Percentiles rank a stretch among this genome's conserved stretches.
Evolutionary conservation across 1,140 invertebrate species (phyloP).

Genomic region (Tenebrio molitor): DNA sequence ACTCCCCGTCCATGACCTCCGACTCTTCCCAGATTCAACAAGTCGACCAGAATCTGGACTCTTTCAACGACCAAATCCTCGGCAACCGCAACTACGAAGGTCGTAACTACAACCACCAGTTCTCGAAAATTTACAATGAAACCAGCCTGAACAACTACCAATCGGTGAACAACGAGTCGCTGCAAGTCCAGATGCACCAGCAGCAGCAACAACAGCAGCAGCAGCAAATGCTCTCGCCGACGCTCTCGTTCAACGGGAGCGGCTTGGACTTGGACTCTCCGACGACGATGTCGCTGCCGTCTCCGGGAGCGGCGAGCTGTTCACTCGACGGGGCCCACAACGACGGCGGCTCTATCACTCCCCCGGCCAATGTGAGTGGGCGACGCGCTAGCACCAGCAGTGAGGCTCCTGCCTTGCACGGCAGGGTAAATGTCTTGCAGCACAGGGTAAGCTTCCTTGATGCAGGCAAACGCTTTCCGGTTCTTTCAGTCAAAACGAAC

Average conservation of each 20-base stretch:
- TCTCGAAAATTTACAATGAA: constrained; percentile 67
- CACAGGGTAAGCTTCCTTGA: constrained; percentile 83
- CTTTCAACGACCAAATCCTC: constrained; percentile 64
- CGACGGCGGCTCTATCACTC: constrained; percentile 71
- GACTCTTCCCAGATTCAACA: constrained; percentile 69
- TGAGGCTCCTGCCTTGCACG: constrained; percentile 66
- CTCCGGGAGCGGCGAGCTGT: constrained; percentile 78
- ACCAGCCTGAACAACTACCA: constrained; percentile 63
- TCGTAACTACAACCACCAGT: constrained; percentile 62
- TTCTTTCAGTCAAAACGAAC: not conserved
- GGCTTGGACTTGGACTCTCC: constrained; percentile 81
- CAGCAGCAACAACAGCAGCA: constrained; percentile 71
- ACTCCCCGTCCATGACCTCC: constrained; percentile 73
- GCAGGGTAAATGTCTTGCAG: constrained; percentile 85
- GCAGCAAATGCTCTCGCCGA: constrained; percentile 76
- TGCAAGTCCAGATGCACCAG: constrained; percentile 78
- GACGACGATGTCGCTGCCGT: constrained; percentile 83
- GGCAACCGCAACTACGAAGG: constrained; percentile 62
- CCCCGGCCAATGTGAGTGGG: constrained; percentile 76
- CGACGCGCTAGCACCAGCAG: constrained; percentile 65
- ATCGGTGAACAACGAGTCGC: constrained; percentile 57
- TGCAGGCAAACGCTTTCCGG: constrained; percentile 57
- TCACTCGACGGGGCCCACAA: constrained; percentile 76
- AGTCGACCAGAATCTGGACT: constrained; percentile 69
- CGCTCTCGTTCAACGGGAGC: constrained; percentile 78